Evolutionary conservation across 2,797 vertebrate species (phyloP).

Genomic region (Capromys pilorides): DNA sequence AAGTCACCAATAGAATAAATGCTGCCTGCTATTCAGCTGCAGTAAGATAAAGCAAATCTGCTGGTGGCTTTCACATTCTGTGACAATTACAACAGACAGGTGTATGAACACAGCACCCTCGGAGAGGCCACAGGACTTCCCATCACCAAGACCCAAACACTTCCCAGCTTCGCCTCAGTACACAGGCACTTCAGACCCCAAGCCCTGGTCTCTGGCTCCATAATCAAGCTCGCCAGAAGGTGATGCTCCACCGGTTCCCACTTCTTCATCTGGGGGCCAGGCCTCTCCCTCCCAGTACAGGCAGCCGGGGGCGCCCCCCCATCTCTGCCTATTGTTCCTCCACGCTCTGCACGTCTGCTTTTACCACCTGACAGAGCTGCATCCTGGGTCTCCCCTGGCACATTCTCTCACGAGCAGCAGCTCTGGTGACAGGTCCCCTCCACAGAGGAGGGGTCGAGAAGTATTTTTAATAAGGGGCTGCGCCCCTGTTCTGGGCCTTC

Average conservation of each 20-base stretch:
- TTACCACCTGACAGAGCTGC: not conserved
- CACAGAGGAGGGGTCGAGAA: not conserved
- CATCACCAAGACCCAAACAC: not conserved
- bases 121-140: not conserved
- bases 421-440: not conserved
- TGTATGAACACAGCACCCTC: not conserved
- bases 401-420: not conserved
- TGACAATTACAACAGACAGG: not conserved
- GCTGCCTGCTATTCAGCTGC: not conserved
- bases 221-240: accelerated
- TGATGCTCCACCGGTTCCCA: not conserved
- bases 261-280: not conserved
- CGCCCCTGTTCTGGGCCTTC: not conserved
- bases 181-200: not conserved
- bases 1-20: constrained; percentile 1
- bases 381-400: not conserved
- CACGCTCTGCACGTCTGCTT: not conserved
- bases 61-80: not conserved
- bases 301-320: accelerated
- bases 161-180: not conserved
- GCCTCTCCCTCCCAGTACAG: not conserved
- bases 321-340: not conserved
- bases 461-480: not conserved
- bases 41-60: not conserved
- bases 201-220: accelerated